Evolutionary conservation across 2,113 vertebrate species (phyloP).

Genomic region (Turdus rufiventris): DNA sequence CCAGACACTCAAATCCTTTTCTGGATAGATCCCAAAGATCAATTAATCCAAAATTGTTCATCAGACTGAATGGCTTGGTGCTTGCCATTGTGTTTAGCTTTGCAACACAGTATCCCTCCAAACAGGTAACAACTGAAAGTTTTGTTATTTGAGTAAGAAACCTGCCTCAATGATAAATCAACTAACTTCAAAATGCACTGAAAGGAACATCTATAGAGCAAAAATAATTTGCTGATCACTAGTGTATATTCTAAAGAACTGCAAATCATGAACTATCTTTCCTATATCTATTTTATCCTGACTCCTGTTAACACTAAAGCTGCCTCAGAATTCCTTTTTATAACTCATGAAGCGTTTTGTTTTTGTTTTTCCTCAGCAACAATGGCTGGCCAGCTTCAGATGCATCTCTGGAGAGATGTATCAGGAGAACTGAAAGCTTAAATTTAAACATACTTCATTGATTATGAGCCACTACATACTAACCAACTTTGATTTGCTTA

Average conservation of each 20-base stretch:
- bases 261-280: neutral
- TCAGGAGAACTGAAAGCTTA: neutral
- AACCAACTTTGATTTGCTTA: neutral
- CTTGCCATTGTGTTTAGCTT: neutral
- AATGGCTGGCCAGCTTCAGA: neutral
- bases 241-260: neutral
- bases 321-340: neutral
- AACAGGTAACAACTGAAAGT: neutral
- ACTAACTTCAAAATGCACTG: neutral
- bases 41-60: conserved; percentile 47
- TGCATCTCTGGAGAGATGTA: neutral
- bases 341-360: neutral
- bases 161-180: neutral
- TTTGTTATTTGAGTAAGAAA: neutral
- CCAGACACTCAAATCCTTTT: conserved; percentile 46
- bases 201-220: neutral
- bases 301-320: neutral
- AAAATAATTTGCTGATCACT: neutral
- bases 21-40: conserved; percentile 39
- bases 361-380: neutral
- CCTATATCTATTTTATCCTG: neutral
- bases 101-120: neutral
- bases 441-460: neutral
- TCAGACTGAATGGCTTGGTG: neutral
- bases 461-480: neutral